phyloP scores from a whole-genome alignment of 2,888 invertebrate genomes.

The Cetonia aurata region DNA sequence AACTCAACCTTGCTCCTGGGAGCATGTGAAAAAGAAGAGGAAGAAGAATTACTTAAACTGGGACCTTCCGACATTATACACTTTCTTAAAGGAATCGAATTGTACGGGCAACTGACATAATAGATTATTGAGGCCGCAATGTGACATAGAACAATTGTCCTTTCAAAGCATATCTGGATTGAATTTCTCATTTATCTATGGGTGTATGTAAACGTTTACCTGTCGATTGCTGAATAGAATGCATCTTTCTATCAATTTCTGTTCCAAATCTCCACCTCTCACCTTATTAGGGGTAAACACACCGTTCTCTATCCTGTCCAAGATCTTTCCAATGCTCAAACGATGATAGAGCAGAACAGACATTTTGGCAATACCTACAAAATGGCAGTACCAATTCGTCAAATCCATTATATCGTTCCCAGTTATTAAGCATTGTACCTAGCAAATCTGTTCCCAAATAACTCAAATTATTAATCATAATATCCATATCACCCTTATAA shows the following conservation, averaged over 20 bases:
- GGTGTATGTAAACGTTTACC: too few relatives aligned
- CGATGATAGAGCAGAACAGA: slow-evolving; percentile 39
- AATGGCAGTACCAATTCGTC: background rate
- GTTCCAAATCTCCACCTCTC: slow-evolving; percentile 41
- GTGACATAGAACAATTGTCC: too few relatives aligned
- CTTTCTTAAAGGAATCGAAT: too few relatives aligned
- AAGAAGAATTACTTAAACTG: too few relatives aligned
- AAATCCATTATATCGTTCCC: too few relatives aligned
- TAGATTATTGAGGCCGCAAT: too few relatives aligned
- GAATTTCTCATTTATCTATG: too few relatives aligned
- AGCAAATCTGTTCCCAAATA: slow-evolving; percentile 44
- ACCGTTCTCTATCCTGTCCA: slow-evolving; percentile 40
- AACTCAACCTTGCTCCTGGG: too few relatives aligned
- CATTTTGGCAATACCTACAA: slow-evolving; percentile 41
- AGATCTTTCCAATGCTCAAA: slow-evolving; percentile 30
- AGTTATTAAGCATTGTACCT: slow-evolving; percentile 32
- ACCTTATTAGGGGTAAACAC: slow-evolving; percentile 30
- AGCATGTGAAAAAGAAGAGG: too few relatives aligned
- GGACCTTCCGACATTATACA: too few relatives aligned
- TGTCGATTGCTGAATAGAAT: slow-evolving; percentile 42
- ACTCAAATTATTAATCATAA: slow-evolving; percentile 44
- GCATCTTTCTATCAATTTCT: slow-evolving; percentile 39
- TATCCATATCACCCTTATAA: slow-evolving; percentile 41
- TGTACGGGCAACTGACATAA: too few relatives aligned
- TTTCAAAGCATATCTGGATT: too few relatives aligned